Evolutionary conservation across 2,888 invertebrate species (phyloP).

Genomic region (Timandra comae): DNA sequence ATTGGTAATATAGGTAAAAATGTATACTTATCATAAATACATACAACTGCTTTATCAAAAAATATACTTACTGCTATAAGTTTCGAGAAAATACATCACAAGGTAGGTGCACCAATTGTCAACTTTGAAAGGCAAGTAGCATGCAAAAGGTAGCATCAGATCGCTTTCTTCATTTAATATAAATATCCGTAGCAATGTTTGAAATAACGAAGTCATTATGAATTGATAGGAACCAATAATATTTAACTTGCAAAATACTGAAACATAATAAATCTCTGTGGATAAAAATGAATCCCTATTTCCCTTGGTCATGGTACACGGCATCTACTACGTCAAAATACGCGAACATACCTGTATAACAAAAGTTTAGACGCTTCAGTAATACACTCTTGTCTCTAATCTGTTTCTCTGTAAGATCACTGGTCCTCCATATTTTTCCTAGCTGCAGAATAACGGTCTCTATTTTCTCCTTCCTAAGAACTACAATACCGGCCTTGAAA

Average conservation of each 20-base stretch:
- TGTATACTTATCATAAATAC: no score
- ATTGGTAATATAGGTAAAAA: no score
- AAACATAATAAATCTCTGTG: no score
- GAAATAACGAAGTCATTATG: slow-evolving; percentile 30
- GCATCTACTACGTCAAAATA: no score
- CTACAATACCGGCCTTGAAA: slow-evolving; percentile 24
- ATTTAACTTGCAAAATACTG: slow-evolving; percentile 40
- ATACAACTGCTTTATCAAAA: no score
- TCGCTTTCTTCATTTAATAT: slow-evolving; percentile 32
- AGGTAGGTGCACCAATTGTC: slow-evolving; percentile 39
- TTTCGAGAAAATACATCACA: slow-evolving; percentile 37
- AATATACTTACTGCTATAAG: slow-evolving; percentile 38
- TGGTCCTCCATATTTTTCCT: slow-evolving; percentile 25
- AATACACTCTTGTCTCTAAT: slow-evolving; percentile 31
- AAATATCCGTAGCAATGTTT: slow-evolving; percentile 30
- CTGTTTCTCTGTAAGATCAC: slow-evolving; percentile 27
- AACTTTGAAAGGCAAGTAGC: slow-evolving; percentile 38
- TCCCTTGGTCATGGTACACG: no score
- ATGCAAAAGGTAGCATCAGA: slow-evolving; percentile 36
- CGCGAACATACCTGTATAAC: slow-evolving; percentile 27
- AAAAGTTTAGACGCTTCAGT: slow-evolving; percentile 33
- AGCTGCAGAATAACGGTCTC: slow-evolving; percentile 23
- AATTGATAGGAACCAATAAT: slow-evolving; percentile 37
- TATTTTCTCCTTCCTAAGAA: slow-evolving; percentile 22
- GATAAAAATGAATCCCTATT: no score